Percentiles rank a stretch among this genome's conserved stretches.
Conservation (phyloP, 2,113 vertebrate species). For the Sander vitreus region DNA sequence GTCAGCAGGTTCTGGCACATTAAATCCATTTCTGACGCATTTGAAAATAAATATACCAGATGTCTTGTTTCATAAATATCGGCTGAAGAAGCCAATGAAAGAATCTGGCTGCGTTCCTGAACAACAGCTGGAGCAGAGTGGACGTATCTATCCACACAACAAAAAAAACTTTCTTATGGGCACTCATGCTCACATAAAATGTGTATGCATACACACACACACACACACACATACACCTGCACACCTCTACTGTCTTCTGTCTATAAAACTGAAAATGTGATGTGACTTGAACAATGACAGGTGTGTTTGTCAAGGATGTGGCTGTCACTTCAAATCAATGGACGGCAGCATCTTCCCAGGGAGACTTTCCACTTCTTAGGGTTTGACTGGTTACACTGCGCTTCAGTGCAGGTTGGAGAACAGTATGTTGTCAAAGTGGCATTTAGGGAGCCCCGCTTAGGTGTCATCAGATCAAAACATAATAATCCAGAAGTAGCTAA, state of each 20-base stretch:
- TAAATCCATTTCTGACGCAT: conserved; percentile 71
- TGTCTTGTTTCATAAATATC: conserved; percentile 78
- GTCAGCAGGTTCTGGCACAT: conserved; percentile 75
- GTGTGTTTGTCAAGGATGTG: conserved; percentile 85
- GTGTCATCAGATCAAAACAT: conserved; percentile 29
- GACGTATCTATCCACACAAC: conserved; percentile 53
- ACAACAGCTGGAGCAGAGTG: conserved; percentile 72
- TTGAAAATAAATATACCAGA: conserved; percentile 76
- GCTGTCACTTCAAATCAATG: conserved; percentile 82
- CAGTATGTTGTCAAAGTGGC: conserved; percentile 75
- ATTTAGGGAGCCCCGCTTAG: conserved; percentile 41
- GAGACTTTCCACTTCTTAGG: conserved; percentile 75
- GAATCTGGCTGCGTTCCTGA: conserved; percentile 68
- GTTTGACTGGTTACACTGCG: conserved; percentile 66
- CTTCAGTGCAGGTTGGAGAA: conserved; percentile 65
- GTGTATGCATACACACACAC: conserved; percentile 52
- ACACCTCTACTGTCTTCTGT: conserved; percentile 62
- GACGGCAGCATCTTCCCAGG: conserved; percentile 69
- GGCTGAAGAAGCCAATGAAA: conserved; percentile 63
- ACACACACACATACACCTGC: conserved; percentile 36
- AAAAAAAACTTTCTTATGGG: conserved; percentile 61
- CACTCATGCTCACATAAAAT: conserved; percentile 54
- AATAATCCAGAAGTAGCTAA: not conserved
- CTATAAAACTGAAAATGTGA: conserved; percentile 78
- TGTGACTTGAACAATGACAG: conserved; percentile 84